Percentiles rank a stretch among this genome's conserved stretches.
phyloP scores from a whole-genome alignment of 2,888 invertebrate genomes.

The Lochmaea crataegi region DNA sequence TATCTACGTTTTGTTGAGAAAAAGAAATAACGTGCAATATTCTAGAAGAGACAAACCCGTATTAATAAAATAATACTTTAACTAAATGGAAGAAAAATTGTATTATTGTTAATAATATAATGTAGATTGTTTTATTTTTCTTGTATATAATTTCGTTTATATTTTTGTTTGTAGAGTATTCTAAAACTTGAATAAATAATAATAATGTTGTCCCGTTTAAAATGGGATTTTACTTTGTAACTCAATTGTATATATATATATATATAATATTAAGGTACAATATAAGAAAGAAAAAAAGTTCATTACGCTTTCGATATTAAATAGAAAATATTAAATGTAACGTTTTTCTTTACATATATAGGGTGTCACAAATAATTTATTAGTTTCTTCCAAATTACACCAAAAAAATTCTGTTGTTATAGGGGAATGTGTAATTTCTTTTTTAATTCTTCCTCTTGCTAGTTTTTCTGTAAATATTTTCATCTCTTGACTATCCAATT shows the following conservation, averaged over 20 bases:
- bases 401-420: too few relatives aligned
- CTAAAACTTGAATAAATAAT: neutral
- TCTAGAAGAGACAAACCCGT: neutral
- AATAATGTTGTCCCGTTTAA: neutral
- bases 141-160: neutral
- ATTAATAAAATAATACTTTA: neutral
- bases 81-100: neutral
- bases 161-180: neutral
- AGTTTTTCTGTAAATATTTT: too few relatives aligned
- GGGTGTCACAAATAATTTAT: too few relatives aligned
- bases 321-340: neutral
- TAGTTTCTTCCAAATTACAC: too few relatives aligned
- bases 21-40: neutral
- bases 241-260: neutral
- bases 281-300: neutral
- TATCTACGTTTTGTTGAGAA: neutral
- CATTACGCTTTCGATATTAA: neutral
- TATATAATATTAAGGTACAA: neutral
- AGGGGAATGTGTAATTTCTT: too few relatives aligned
- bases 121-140: neutral
- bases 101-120: neutral
- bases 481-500: too few relatives aligned
- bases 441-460: too few relatives aligned
- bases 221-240: neutral
- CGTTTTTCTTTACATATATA: too few relatives aligned